Base-by-base conservation (phyloP, 1,140 invertebrate species). In the Oncopodura yosiiana region DNA sequence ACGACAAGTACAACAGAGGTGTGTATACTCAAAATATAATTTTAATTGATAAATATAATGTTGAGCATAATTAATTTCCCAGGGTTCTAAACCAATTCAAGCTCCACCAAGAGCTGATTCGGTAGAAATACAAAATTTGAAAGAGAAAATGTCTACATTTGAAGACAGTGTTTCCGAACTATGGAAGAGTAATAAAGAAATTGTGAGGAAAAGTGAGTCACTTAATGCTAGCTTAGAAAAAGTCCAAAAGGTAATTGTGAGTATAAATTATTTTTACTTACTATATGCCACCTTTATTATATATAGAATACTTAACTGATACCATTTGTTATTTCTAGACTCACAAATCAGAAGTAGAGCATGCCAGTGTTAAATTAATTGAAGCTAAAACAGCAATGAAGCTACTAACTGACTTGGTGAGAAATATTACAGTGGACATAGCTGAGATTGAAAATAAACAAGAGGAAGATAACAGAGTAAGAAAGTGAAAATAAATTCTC, bases 151-250 rank as follows among this genome's bases (percentile, higher is more conserved):
- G 18, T 46, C 27, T 4, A 50, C 54, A 3, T 49, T 56, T 38
- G 54, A 56, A 26, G 54, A 56, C 27, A 56, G 50, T 39, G 42
- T 56, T 6, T 39, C 46, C 12, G 46, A 56, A 24, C 26, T 56
- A n/a, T 56, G 54, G 54, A 27, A 39, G 36, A 49, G 54, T 21
- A 38, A 56, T 8, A 56, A 56, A 41, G 37, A 56, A 38, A 37
- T 56, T 5, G 19, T 34, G 11, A 30, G 34, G 23, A 23, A 36
- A 38, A 30, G 38, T 14, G 46, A 49, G 26, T 37, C 32, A 3
- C 46, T 37, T 38, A 8, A 30, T 5, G 46, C 32, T n/a, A 27
- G 26, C 16, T 30, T 49, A 0, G 34, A 14, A 29, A 49, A 38
- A 19, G 19, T 49, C 5, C 27, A 49, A 49, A 34, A 30, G 30